These are phyloP conservation scores for Percopsis transmontana DNA, from an alignment of 2,113 vertebrate genomes.

Conservation along the genomic window DNA sequence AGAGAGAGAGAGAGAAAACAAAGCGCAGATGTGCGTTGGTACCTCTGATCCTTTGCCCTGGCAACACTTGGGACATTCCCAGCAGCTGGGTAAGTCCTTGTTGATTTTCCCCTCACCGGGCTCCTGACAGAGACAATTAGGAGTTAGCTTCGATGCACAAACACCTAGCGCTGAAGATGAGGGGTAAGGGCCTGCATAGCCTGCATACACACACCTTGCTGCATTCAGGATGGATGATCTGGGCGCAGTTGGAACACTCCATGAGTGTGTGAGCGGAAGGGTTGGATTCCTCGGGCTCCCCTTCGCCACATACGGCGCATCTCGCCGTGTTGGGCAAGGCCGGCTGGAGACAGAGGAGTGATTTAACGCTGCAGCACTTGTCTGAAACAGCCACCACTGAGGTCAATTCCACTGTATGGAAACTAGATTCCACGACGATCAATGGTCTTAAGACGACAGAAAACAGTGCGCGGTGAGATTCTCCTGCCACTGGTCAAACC, in stretches of 20 bases:
- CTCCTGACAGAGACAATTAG: conserved; percentile 76
- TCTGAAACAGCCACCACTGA: too few species aligned
- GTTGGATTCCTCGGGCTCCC: conserved; percentile 84
- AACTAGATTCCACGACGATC: too few species aligned
- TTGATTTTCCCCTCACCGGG: conserved; percentile 91
- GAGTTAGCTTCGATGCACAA: not conserved
- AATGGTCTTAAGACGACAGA: too few species aligned
- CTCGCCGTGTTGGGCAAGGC: conserved; percentile 92
- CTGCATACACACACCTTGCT: conserved; percentile 80
- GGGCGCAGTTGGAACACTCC: conserved; percentile 95
- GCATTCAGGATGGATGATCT: conserved; percentile 93
- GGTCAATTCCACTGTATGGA: too few species aligned
- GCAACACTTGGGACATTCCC: conserved; percentile 96
- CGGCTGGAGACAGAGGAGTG: conserved; percentile 75
- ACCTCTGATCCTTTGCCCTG: conserved; percentile 82
- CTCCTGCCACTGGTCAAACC: too few species aligned
- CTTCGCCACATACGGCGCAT: conserved; percentile 91
- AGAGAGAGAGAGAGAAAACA: not conserved
- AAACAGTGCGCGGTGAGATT: too few species aligned
- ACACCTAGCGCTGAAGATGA: not conserved
- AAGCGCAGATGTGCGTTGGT: not conserved
- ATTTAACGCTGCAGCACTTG: not conserved
- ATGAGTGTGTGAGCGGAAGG: conserved; percentile 90
- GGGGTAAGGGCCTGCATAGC: not conserved
- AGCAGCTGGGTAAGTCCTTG: conserved; percentile 94